A percentile compares a stretch with the other conserved stretches of the same genome.
phyloP scores from a whole-genome alignment of 1,140 invertebrate species.

The Lamellibrachia luymesi region DNA sequence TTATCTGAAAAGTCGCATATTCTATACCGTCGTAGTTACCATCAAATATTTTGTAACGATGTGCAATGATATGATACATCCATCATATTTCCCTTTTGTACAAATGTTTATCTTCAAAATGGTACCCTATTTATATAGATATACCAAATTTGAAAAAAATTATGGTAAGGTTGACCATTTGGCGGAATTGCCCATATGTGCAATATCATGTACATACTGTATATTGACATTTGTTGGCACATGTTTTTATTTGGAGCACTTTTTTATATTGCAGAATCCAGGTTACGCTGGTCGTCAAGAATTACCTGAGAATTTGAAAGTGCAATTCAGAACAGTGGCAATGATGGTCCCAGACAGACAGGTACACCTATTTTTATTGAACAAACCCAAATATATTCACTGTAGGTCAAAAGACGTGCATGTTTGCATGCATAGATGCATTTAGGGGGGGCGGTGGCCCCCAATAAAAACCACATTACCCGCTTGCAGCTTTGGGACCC shows the following conservation, averaged over 20 bases:
- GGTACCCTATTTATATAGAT: too few species aligned
- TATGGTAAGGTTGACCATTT: too few species aligned
- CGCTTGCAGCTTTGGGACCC: too few species aligned
- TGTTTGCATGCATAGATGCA: too few species aligned
- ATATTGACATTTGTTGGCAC: background rate
- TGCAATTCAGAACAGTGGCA: conserved; percentile 94
- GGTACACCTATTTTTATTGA: background rate
- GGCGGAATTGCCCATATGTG: background rate
- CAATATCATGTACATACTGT: background rate
- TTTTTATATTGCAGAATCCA: conserved; percentile 66
- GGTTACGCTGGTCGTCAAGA: conserved; percentile 95
- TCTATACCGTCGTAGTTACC: background rate
- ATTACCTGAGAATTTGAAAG: conserved; percentile 95
- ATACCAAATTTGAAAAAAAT: too few species aligned
- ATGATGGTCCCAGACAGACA: conserved; percentile 98
- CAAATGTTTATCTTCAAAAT: too few species aligned
- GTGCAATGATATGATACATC: too few species aligned
- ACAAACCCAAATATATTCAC: background rate
- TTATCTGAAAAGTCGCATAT: background rate
- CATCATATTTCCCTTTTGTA: too few species aligned
- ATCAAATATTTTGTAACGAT: too few species aligned
- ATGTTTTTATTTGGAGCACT: background rate
- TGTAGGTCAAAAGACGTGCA: too few species aligned
- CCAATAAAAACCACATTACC: too few species aligned
- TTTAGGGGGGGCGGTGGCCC: too few species aligned